phyloP scores from a whole-genome alignment of 2,797 vertebrate species.

The Sphenodon punctatus region DNA sequence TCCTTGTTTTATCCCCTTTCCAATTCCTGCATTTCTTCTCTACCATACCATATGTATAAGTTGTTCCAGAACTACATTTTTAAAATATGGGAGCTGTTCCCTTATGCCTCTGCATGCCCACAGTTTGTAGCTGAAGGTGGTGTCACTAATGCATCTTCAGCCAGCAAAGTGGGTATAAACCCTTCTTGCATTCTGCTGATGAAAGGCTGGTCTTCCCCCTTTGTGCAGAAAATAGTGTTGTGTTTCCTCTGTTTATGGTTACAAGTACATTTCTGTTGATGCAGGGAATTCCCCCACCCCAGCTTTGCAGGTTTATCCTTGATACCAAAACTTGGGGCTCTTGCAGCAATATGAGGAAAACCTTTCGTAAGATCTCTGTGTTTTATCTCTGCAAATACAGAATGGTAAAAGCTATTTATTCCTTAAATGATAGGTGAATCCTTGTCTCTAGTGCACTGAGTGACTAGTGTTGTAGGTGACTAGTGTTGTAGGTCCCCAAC shows the following conservation, averaged over 20 bases:
- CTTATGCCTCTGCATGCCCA: not conserved
- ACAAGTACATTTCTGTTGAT: slow-evolving; percentile 45
- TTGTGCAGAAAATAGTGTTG: slow-evolving; percentile 6
- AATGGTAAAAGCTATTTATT: not conserved
- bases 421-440: slow-evolving; percentile 8
- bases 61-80: too few relatives aligned
- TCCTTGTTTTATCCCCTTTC: not conserved
- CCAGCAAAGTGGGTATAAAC: not conserved
- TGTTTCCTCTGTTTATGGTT: slow-evolving; percentile 25
- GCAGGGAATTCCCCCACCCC: slow-evolving; percentile 28
- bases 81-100: not conserved
- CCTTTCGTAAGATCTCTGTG: slow-evolving; percentile 22
- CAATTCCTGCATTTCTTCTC: too few relatives aligned
- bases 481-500: too few relatives aligned
- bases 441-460: not conserved
- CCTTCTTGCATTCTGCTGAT: slow-evolving; percentile 3
- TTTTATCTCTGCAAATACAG: slow-evolving; percentile 9
- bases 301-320: slow-evolving; percentile 26
- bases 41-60: too few relatives aligned
- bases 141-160: slow-evolving; percentile 6
- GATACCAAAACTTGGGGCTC: slow-evolving; percentile 26
- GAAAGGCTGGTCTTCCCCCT: not conserved
- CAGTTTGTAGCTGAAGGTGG: not conserved
- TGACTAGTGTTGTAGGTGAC: too few relatives aligned
- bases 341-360: slow-evolving; percentile 37